Evolutionary conservation across 2,113 vertebrate species (phyloP).

Genomic region (Centropus unirufus): DNA sequence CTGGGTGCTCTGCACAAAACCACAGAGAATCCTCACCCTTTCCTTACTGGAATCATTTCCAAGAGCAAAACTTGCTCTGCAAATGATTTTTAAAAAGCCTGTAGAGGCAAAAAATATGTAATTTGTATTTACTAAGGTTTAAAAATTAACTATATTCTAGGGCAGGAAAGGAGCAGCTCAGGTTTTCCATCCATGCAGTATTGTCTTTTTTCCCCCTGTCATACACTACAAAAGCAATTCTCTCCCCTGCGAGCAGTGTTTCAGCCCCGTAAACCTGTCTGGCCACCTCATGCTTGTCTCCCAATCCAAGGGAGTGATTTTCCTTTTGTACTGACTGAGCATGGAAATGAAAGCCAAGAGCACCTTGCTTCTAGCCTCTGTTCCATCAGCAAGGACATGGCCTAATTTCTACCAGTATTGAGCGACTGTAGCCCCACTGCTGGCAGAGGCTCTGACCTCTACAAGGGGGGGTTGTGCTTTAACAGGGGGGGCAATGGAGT

Average conservation of each 20-base stretch:
- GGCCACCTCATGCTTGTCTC: not conserved
- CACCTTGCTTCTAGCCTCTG: not conserved
- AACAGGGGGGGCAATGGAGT: not conserved
- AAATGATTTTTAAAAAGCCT: not conserved
- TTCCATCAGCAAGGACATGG: rapidly evolving
- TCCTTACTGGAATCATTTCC: not conserved
- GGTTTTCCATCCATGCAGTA: slow-evolving; percentile 37
- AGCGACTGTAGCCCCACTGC: not conserved
- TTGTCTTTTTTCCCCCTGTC: not conserved
- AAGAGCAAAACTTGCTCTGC: not conserved
- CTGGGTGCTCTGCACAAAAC: not conserved
- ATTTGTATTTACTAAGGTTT: not conserved
- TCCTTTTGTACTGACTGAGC: not conserved
- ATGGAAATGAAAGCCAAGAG: not conserved
- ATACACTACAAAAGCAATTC: not conserved
- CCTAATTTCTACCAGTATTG: not conserved
- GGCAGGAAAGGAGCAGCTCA: slow-evolving; percentile 24
- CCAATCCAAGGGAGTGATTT: not conserved
- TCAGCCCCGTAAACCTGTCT: slow-evolving; percentile 39
- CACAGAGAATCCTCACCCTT: not conserved
- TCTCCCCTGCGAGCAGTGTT: slow-evolving; percentile 3
- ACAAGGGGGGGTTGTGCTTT: not conserved
- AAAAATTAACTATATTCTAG: not conserved
- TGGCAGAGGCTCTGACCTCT: not conserved
- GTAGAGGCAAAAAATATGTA: rapidly evolving